These are phyloP conservation scores for Sclerurus mexicanus DNA, from an alignment of 2,113 vertebrate genomes.

Conservation along the genomic window DNA sequence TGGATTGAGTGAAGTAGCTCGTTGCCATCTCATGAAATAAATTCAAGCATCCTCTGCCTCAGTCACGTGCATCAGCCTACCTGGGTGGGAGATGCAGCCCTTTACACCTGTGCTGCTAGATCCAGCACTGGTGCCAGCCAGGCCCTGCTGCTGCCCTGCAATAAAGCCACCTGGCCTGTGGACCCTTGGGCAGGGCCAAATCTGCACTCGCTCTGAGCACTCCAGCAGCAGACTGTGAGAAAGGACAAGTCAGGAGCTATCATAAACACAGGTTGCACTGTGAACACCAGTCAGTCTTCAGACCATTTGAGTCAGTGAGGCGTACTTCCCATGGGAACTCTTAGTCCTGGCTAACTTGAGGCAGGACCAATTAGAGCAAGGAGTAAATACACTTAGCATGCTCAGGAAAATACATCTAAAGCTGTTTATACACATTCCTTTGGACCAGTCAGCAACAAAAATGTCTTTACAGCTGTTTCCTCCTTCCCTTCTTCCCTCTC, in stretches of 20 bases:
- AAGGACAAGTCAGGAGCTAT: background rate
- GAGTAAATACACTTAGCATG: constrained; percentile 57
- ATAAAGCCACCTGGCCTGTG: background rate
- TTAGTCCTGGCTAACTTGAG: constrained; percentile 47
- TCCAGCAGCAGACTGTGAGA: background rate
- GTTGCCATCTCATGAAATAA: background rate
- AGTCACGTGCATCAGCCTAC: background rate
- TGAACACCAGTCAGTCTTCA: background rate
- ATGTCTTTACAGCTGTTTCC: constrained; percentile 38
- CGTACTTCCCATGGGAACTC: constrained; percentile 48
- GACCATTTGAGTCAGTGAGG: constrained; percentile 27
- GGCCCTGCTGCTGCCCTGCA: background rate
- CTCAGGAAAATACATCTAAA: constrained; percentile 62
- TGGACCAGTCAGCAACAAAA: constrained; percentile 54
- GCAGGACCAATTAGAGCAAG: constrained; percentile 48
- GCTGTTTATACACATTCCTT: constrained; percentile 59
- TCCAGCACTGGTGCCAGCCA: background rate
- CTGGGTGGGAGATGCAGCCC: background rate
- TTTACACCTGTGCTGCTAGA: background rate
- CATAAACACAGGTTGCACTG: constrained; percentile 40
- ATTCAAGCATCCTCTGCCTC: background rate
- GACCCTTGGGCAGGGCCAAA: background rate
- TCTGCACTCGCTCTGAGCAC: background rate
- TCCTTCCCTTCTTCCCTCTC: constrained; percentile 18
- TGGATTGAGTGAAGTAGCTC: background rate